Evolutionary conservation across 2,888 invertebrate genomes (phyloP).

Genomic region (Chrysotoxum bicinctum): DNA sequence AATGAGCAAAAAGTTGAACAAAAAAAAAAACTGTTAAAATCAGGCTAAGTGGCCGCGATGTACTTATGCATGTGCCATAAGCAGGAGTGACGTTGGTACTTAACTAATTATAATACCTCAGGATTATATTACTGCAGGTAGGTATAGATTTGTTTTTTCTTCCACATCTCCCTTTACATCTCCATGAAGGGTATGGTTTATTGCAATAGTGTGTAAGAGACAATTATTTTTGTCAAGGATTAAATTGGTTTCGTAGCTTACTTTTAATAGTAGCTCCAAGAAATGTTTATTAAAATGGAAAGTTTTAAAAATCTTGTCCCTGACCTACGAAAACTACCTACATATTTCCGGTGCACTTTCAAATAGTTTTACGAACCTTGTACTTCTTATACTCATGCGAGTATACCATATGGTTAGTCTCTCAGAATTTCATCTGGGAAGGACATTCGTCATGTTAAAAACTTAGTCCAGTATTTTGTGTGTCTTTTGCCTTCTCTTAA

Average conservation of each 20-base stretch:
- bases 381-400: no score
- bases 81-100: constrained; percentile 32
- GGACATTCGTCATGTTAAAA: no score
- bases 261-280: neutral
- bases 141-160: neutral
- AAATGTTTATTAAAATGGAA: neutral
- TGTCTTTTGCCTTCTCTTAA: no score
- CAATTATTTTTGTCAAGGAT: neutral
- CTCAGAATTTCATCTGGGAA: no score
- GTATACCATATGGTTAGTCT: no score
- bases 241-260: neutral
- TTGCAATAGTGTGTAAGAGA: neutral
- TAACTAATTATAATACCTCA: constrained; percentile 44
- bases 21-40: constrained; percentile 26
- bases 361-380: no score
- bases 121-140: constrained; percentile 22
- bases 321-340: neutral
- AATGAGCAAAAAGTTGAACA: neutral
- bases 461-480: no score
- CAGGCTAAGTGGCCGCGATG: constrained; percentile 61
- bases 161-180: neutral
- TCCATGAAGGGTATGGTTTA: no score
- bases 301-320: neutral
- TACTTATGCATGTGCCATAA: constrained; percentile 48
- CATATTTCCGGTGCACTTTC: no score